phyloP scores from a whole-genome alignment of 2,113 vertebrate genomes.

The Poeciliopsis retropinna region DNA sequence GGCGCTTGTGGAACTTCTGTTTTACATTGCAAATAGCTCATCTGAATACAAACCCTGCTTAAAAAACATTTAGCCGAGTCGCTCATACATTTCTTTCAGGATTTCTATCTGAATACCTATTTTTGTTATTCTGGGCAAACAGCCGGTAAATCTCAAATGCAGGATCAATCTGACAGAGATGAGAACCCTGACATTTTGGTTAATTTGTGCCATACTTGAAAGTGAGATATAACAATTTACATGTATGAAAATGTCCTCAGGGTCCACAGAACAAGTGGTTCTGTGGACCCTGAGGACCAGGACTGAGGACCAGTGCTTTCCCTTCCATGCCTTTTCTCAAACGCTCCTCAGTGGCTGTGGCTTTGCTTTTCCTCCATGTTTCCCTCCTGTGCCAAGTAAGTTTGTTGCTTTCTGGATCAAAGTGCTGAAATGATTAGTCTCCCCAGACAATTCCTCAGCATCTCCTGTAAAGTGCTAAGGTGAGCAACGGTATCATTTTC shows the following conservation, averaged over 20 bases:
- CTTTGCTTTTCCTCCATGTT: too few species aligned
- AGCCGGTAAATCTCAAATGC: not conserved
- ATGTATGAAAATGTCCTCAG: too few species aligned
- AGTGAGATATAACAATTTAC: not conserved
- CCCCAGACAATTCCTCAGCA: not conserved
- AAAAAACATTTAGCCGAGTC: slow-evolving; percentile 46
- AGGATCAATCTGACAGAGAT: not conserved
- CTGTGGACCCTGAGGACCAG: too few species aligned
- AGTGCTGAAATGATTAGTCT: not conserved
- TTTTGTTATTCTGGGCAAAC: slow-evolving; percentile 5
- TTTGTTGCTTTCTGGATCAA: not conserved
- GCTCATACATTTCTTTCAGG: slow-evolving; percentile 33
- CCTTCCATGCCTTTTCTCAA: too few species aligned
- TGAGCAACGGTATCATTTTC: slow-evolving; percentile 25
- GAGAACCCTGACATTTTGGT: not conserved
- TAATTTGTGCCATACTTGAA: not conserved
- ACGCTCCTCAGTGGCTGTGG: too few species aligned
- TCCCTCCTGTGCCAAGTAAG: too few species aligned
- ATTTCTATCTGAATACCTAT: slow-evolving; percentile 26
- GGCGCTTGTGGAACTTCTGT: slow-evolving; percentile 54
- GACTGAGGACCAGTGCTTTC: too few species aligned
- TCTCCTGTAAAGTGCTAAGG: not conserved
- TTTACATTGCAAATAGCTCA: slow-evolving; percentile 60
- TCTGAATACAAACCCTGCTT: slow-evolving; percentile 47
- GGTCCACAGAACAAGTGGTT: too few species aligned